A percentile compares a stretch with the other conserved stretches of the same genome.
Conservation (phyloP, 2,888 invertebrate genomes). For the Hanleya hanleyi region DNA sequence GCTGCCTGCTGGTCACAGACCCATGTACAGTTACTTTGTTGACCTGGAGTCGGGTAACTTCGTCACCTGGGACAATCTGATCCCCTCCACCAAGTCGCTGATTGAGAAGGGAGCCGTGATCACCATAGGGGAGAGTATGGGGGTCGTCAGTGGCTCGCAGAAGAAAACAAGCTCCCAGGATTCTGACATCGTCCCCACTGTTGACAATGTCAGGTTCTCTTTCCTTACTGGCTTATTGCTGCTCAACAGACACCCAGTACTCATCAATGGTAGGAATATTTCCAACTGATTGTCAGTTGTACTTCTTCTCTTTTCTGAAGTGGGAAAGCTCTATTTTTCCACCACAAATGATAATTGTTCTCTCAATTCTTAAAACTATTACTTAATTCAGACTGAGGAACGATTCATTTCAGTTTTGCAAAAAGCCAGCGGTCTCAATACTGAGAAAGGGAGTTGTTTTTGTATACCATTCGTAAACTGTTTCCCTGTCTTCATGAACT, state of each 20-base stretch:
- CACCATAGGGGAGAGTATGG: constrained; percentile 69
- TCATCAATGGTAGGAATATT: constrained; percentile 70
- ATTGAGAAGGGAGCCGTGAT: constrained; percentile 71
- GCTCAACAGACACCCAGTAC: constrained; percentile 69
- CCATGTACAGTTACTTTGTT: constrained; percentile 72
- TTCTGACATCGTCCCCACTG: constrained; percentile 69
- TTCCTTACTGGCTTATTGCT: constrained; percentile 69
- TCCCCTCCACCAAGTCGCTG: constrained; percentile 70
- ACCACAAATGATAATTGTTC: no score
- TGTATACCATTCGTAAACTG: no score
- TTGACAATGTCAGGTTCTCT: constrained; percentile 72
- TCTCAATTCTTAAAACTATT: no score
- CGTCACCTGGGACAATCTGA: constrained; percentile 70
- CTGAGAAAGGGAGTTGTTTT: no score
- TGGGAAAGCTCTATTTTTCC: no score
- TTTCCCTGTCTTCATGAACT: no score
- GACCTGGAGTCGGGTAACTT: constrained; percentile 72
- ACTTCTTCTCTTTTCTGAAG: no score
- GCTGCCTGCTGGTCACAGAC: constrained; percentile 69
- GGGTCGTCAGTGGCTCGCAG: constrained; percentile 53
- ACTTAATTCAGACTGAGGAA: no score
- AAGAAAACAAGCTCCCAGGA: constrained; percentile 43
- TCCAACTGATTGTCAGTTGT: no score
- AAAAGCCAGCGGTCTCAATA: no score
- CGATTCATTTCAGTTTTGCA: no score